Evolutionary conservation across 2,113 vertebrate species (phyloP).

Genomic region (Otolemur garnettii): DNA sequence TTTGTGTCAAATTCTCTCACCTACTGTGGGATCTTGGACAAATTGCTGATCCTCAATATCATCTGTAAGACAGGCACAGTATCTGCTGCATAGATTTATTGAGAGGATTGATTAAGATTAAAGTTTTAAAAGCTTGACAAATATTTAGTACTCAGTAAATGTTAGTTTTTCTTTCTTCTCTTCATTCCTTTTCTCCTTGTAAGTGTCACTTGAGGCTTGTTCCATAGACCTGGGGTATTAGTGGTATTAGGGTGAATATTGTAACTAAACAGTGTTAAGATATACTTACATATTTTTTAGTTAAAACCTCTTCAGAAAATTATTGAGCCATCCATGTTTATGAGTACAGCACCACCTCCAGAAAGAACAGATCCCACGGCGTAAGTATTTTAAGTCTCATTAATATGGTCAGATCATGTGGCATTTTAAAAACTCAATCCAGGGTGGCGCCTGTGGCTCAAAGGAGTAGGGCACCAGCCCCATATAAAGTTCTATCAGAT

Average conservation of each 20-base stretch:
- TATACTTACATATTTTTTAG: constrained; percentile 76
- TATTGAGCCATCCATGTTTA: constrained; percentile 83
- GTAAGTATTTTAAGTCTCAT: constrained; percentile 73
- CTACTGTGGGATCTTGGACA: neutral
- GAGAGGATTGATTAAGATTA: neutral
- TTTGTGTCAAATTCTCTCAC: neutral
- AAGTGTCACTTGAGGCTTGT: neutral
- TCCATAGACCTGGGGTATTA: neutral
- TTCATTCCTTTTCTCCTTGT: neutral
- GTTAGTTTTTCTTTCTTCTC: neutral
- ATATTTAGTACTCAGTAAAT: neutral
- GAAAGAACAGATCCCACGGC: constrained; percentile 75
- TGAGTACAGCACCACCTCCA: constrained; percentile 77
- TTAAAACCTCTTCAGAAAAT: constrained; percentile 82
- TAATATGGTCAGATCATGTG: neutral
- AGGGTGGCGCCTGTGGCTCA: too few species aligned
- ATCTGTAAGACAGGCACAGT: neutral
- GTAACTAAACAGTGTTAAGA: constrained; percentile 46
- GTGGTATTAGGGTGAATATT: neutral
- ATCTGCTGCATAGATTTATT: neutral
- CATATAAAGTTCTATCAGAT: neutral
- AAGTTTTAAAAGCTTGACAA: neutral
- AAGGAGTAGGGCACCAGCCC: too few species aligned
- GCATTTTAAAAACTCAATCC: neutral
- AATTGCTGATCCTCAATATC: neutral